Percentiles rank a stretch among this genome's conserved stretches.
These are phyloP conservation scores for Euthynnus affinis DNA, from an alignment of 2,797 vertebrate species.

Conservation along the genomic window DNA sequence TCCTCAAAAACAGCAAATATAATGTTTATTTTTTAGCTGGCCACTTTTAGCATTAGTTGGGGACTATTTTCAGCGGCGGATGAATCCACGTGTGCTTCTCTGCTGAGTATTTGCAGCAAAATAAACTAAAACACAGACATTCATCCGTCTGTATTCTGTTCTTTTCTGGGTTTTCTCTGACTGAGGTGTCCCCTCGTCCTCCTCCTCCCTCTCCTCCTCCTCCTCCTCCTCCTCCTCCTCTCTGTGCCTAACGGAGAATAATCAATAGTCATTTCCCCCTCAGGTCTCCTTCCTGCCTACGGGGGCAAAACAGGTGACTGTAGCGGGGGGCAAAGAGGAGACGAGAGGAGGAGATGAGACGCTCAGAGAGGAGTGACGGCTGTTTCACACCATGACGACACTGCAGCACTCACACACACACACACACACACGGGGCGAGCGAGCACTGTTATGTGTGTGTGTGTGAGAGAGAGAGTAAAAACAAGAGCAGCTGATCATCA, in stretches of 20 bases:
- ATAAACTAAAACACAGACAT: background rate
- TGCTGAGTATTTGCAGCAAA: background rate
- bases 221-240: slow-evolving; percentile 24
- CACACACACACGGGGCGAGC: background rate
- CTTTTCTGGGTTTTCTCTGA: slow-evolving; percentile 23
- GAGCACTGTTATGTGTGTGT: background rate
- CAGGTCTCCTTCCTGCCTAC: slow-evolving; percentile 56
- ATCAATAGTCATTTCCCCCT: slow-evolving; percentile 82
- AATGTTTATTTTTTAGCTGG: too few species aligned
- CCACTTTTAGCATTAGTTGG: too few species aligned
- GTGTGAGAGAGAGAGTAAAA: slow-evolving; percentile 4
- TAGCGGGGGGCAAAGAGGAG: slow-evolving; percentile 43
- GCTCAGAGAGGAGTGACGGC: background rate
- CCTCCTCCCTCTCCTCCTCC: background rate
- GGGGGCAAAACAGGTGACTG: slow-evolving; percentile 68
- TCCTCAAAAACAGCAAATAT: too few species aligned
- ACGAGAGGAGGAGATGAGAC: slow-evolving; percentile 51
- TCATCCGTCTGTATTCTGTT: background rate
- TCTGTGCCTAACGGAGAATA: slow-evolving; percentile 67
- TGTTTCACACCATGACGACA: background rate
- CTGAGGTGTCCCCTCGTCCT: slow-evolving; percentile 31
- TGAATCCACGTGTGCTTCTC: background rate
- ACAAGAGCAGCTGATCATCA: slow-evolving; percentile 24
- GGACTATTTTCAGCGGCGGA: slow-evolving; percentile 26
- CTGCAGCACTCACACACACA: slow-evolving; percentile 8